phyloP scores from a whole-genome alignment of 2,113 vertebrate genomes.

The Galbula dea region DNA sequence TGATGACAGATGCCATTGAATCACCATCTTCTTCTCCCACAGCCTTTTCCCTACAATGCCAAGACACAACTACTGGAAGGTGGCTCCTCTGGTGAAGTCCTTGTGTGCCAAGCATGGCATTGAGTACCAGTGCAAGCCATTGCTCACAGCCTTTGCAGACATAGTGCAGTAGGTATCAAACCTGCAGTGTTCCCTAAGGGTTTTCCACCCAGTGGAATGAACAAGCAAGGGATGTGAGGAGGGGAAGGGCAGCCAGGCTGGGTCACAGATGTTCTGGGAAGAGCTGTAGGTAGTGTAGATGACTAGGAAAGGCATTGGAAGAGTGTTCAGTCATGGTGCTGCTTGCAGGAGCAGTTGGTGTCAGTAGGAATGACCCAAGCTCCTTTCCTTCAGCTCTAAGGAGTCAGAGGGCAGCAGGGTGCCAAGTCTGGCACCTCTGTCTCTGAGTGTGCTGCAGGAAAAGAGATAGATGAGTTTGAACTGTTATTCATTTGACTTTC shows the following conservation, averaged over 20 bases:
- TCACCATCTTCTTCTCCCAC: neutral
- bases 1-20: neutral
- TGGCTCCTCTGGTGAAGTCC: constrained; percentile 74
- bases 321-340: neutral
- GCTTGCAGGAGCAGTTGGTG: neutral
- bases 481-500: neutral
- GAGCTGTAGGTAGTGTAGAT: neutral
- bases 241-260: neutral
- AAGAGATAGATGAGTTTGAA: neutral
- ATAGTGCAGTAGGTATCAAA: constrained; percentile 71
- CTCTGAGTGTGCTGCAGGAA: neutral
- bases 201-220: neutral
- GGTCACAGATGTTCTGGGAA: neutral
- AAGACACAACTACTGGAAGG: constrained; percentile 76
- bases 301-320: neutral
- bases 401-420: neutral
- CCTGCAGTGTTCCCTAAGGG: rapidly evolving
- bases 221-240: rapidly evolving
- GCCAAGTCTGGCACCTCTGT: neutral
- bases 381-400: neutral
- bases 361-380: neutral
- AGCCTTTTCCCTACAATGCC: constrained; percentile 81
- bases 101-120: constrained; percentile 75
- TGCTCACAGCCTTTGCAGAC: constrained; percentile 73
- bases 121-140: constrained; percentile 71